Evolutionary conservation across 2,797 vertebrate genomes (phyloP).

Genomic region (Echeneis naucrates): DNA sequence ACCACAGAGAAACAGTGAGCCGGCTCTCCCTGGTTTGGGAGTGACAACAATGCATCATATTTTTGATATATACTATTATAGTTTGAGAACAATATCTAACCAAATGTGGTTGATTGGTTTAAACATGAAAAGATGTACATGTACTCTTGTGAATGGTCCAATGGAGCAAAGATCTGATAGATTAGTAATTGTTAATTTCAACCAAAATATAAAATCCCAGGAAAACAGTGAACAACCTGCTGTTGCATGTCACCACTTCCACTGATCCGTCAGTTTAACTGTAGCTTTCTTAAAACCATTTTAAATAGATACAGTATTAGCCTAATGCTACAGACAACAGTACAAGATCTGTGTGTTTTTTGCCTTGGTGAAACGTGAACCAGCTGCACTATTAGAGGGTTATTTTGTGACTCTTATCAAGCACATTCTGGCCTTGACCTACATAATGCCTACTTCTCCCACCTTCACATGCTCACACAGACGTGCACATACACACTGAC

Average conservation of each 20-base stretch:
- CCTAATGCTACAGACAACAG: conserved; percentile 31
- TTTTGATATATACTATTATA: not conserved
- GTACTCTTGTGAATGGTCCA: not conserved
- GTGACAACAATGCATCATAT: no score
- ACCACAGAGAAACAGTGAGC: no score
- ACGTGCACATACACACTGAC: conserved; percentile 10
- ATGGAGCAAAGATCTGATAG: no score
- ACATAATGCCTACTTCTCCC: conserved; percentile 67
- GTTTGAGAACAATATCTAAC: not conserved
- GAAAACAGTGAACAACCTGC: conserved; percentile 12
- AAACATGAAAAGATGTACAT: not conserved
- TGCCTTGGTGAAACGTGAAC: conserved; percentile 33
- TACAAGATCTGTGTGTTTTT: conserved; percentile 10
- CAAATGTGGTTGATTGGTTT: not conserved
- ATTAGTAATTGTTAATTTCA: not conserved
- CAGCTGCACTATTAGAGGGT: conserved; percentile 7
- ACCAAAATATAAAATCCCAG: not conserved
- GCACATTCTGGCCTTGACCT: conserved; percentile 66
- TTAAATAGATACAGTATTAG: conserved; percentile 47
- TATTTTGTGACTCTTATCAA: conserved; percentile 38
- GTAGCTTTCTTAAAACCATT: conserved; percentile 35
- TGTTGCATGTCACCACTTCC: conserved; percentile 36
- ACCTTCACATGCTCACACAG: conserved; percentile 44
- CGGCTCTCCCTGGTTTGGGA: no score
- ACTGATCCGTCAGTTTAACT: conserved; percentile 12